Percentiles rank a stretch among this genome's conserved stretches.
phyloP scores from a whole-genome alignment of 1,140 invertebrate species.

The Drosophila sp. region DNA sequence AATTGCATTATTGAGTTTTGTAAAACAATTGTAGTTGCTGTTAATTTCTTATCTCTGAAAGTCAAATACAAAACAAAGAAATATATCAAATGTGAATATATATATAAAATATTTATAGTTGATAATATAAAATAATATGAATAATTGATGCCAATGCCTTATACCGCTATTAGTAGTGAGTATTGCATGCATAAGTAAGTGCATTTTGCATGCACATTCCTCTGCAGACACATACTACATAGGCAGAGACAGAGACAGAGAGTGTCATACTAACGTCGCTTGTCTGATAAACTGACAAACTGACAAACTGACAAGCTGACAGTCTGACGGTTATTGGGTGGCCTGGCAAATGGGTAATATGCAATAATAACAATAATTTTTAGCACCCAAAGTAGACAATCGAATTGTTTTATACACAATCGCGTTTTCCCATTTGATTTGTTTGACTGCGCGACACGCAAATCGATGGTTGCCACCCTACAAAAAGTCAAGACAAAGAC shows the following conservation, averaged over 20 bases:
- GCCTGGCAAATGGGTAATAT: slow-evolving; percentile 40
- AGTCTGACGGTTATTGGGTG: slow-evolving; percentile 45
- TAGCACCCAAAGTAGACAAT: slow-evolving; percentile 48
- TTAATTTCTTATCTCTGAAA: background rate
- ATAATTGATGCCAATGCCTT: slow-evolving; percentile 5
- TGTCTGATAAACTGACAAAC: background rate
- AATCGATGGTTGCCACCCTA: slow-evolving; percentile 80
- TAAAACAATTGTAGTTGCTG: background rate
- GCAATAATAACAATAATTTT: slow-evolving; percentile 57
- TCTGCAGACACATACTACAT: background rate
- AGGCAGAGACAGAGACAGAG: background rate
- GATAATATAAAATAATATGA: no score
- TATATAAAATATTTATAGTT: no score
- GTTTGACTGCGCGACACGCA: slow-evolving; percentile 73
- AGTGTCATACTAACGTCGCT: background rate
- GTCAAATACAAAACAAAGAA: background rate
- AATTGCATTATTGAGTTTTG: background rate
- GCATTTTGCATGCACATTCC: slow-evolving; percentile 28
- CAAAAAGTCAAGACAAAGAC: slow-evolving; percentile 26
- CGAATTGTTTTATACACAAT: slow-evolving; percentile 47
- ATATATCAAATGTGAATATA: background rate
- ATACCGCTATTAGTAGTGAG: slow-evolving; percentile 3
- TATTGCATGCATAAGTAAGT: slow-evolving; percentile 17
- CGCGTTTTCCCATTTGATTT: slow-evolving; percentile 70
- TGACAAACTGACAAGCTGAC: slow-evolving; percentile 1